Evolutionary conservation across 2,797 vertebrate genomes (phyloP).

Genomic region (Halcyon smyrnensis): DNA sequence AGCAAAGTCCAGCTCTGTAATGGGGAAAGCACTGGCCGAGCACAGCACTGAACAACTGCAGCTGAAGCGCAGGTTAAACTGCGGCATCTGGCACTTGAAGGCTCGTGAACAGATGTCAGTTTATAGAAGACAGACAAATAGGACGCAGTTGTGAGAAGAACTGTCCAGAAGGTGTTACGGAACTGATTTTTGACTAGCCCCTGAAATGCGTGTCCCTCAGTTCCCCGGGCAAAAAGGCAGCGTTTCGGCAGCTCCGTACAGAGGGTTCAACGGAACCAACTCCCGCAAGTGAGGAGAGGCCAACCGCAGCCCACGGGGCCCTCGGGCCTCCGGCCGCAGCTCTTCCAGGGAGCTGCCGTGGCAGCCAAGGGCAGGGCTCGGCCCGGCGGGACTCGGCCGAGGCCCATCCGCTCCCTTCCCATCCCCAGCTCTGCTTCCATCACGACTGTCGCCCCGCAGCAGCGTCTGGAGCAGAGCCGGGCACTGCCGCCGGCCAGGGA

Average conservation of each 20-base stretch:
- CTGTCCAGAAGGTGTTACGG: background rate
- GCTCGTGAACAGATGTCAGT: accelerated
- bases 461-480: background rate
- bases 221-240: too few species aligned
- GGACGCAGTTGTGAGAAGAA: background rate
- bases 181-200: background rate
- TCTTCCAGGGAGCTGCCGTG: accelerated
- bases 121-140: accelerated
- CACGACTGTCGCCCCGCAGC: accelerated
- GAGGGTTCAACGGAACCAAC: too few species aligned
- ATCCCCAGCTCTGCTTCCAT: accelerated
- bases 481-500: background rate
- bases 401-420: background rate
- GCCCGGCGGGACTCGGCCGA: accelerated
- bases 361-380: background rate
- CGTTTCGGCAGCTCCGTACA: too few species aligned
- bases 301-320: accelerated
- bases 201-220: background rate
- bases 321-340: background rate
- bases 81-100: background rate
- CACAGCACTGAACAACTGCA: background rate
- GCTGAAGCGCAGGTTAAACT: background rate
- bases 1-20: accelerated
- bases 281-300: too few species aligned
- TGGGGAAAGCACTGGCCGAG: accelerated